Conservation (phyloP, 2,797 vertebrate species). For the Scolopax rusticola region DNA sequence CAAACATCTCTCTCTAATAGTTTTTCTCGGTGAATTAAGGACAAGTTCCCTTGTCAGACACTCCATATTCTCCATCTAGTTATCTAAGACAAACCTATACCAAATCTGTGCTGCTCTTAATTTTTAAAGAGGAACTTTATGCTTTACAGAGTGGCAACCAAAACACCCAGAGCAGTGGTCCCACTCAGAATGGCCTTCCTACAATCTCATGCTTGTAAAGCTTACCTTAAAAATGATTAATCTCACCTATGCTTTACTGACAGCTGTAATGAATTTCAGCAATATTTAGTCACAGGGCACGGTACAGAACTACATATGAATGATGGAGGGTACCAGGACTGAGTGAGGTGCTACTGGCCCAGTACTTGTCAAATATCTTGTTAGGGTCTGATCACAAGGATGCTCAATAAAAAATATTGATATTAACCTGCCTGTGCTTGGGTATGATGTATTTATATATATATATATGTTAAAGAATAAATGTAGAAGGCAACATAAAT, state of each 20-base stretch:
- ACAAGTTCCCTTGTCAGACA: conserved; percentile 4
- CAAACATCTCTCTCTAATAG: conserved; percentile 64
- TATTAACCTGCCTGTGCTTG: not conserved
- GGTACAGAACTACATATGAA: not conserved
- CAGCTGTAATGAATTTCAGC: not conserved
- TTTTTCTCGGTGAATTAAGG: conserved; percentile 60
- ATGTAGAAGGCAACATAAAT: not conserved
- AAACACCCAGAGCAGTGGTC: not conserved
- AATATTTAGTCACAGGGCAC: not conserved
- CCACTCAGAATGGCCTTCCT: not conserved
- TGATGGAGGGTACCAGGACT: not conserved
- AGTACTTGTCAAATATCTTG: not conserved
- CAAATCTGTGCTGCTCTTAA: not conserved
- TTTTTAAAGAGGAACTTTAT: not conserved
- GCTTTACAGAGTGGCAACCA: not conserved
- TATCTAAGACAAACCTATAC: conserved; percentile 8
- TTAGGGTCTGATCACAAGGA: not conserved
- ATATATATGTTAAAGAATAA: not conserved
- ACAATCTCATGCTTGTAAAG: not conserved
- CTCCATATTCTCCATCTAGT: not conserved
- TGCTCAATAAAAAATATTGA: not conserved
- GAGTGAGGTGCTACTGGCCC: not conserved
- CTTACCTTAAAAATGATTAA: not conserved
- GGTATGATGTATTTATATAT: not conserved
- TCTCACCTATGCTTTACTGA: not conserved